Percentiles rank a stretch among this genome's conserved stretches.
Evolutionary conservation across 2,797 vertebrate species (phyloP).

Genomic region (Alectoris magna): DNA sequence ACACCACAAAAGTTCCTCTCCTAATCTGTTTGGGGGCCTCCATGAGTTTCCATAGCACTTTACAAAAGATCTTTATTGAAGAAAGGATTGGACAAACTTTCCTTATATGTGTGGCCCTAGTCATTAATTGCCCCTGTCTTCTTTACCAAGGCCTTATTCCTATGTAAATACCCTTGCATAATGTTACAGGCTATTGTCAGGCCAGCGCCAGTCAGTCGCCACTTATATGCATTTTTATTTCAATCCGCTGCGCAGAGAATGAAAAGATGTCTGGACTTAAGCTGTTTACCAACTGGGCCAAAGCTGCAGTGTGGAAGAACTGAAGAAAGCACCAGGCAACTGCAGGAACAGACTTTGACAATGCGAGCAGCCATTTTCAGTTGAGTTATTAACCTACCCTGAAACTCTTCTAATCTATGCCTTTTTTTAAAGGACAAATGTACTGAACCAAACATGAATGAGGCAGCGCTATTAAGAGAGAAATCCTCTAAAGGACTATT

Average conservation of each 20-base stretch:
- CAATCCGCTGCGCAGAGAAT: slow-evolving; percentile 80
- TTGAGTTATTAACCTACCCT: slow-evolving; percentile 83
- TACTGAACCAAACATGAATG: slow-evolving; percentile 82
- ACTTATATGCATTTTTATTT: slow-evolving; percentile 84
- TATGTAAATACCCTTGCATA: slow-evolving; percentile 89
- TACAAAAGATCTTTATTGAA: slow-evolving; percentile 82
- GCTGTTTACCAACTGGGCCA: slow-evolving; percentile 86
- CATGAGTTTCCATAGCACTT: slow-evolving; percentile 80
- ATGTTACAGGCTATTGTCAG: slow-evolving; percentile 85
- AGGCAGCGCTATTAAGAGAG: slow-evolving; percentile 78
- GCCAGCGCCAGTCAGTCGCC: slow-evolving; percentile 82
- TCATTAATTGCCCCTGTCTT: slow-evolving; percentile 81
- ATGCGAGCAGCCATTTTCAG: slow-evolving; percentile 83
- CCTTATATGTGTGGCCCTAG: slow-evolving; percentile 81
- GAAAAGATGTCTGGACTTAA: slow-evolving; percentile 87
- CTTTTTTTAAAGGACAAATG: slow-evolving; percentile 82
- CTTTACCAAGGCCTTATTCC: slow-evolving; percentile 83
- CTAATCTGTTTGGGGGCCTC: slow-evolving; percentile 76
- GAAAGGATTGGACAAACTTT: slow-evolving; percentile 81
- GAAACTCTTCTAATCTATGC: slow-evolving; percentile 82
- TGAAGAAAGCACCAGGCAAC: slow-evolving; percentile 80
- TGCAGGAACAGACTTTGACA: slow-evolving; percentile 77
- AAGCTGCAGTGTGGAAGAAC: slow-evolving; percentile 80
- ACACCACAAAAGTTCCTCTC: slow-evolving; percentile 60
- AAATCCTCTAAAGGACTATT: slow-evolving; percentile 80